phyloP scores from a whole-genome alignment of 2,113 vertebrate species.

The Balaenoptera acutorostrata region DNA sequence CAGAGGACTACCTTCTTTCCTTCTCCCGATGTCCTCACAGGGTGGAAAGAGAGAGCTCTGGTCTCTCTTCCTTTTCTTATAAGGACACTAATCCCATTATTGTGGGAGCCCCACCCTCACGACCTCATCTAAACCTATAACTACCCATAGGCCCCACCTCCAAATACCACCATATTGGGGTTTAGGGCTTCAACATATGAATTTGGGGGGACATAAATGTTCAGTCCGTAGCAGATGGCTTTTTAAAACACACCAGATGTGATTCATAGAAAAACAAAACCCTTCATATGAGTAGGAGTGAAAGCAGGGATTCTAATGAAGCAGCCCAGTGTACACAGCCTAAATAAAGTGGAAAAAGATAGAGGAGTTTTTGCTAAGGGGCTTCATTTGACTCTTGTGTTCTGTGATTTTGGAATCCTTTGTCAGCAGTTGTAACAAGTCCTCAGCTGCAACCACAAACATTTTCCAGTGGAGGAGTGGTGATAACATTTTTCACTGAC shows the following conservation, averaged over 20 bases:
- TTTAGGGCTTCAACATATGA: neutral
- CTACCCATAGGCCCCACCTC: neutral
- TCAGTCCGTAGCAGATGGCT: neutral
- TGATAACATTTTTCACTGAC: conserved; percentile 42
- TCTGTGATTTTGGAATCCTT: conserved; percentile 25
- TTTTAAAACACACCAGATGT: conserved; percentile 28
- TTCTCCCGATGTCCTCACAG: neutral
- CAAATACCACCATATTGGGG: neutral
- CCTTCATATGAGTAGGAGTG: neutral
- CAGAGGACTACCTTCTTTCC: neutral
- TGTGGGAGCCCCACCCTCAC: neutral
- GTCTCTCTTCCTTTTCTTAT: neutral
- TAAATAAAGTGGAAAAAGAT: neutral
- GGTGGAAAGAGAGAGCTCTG: neutral
- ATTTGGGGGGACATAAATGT: neutral
- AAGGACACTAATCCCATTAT: neutral
- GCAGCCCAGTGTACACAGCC: neutral
- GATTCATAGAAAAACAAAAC: conserved; percentile 46
- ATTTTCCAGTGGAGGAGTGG: conserved; percentile 42
- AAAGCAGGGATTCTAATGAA: neutral
- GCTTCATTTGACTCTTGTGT: neutral
- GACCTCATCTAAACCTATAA: neutral
- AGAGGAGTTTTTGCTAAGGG: neutral
- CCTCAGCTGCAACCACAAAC: conserved; percentile 17
- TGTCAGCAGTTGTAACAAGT: conserved; percentile 29